Base-by-base conservation (phyloP, 2,888 invertebrate species). In the Aphelenchoides bicaudatus region DNA sequence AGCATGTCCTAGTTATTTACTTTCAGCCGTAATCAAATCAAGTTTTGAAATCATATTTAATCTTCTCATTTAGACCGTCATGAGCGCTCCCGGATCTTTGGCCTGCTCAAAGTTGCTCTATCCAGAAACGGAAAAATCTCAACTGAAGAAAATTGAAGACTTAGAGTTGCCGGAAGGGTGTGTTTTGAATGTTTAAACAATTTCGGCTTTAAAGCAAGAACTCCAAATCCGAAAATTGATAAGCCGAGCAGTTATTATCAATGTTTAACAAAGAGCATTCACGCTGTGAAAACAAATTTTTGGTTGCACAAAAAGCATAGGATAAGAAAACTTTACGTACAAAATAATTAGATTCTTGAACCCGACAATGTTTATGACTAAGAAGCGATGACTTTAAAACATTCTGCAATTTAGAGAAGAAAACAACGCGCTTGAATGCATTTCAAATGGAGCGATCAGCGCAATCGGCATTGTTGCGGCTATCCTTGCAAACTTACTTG, bases 31-130 rank as follows among this genome's bases (percentile, higher is more conserved):
- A n/a, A n/a, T n/a, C n/a, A n/a, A n/a, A n/a, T n/a, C n/a, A n/a
- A n/a, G 34, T 34, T 34, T 34, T n/a, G 13, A n/a, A 13, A 34
- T 34, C 13, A 34, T 34, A 34, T 34, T n/a, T 34, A 86, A 88
- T 0, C 34, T 34, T 34, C 16, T 34, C 13, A 13, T 34, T 34
- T 89, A 92, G 80, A 89, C 90, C 62, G 88, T 96, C 0, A 93
- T 96, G 93, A 90, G 92, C 0, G 93, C 94, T 0, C 94, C 94
- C 0, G 91, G 91, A 0, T 88, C 93, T 0, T 81, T 96, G 28
- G 90, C 90, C 72, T 88, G 86, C 75, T 86, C 91, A 10, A 96
- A 96, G 80, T 83, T 98, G 0, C 84, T 92, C 72, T 88, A 88
- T 82, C 96, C 96, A 0, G 96, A 96, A 83, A 89, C 88, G 0